Percentiles rank a stretch among this genome's conserved stretches.
These are phyloP conservation scores for Harpegnathos saltator DNA, from an alignment of 1,140 invertebrate species.

Conservation along the genomic window DNA sequence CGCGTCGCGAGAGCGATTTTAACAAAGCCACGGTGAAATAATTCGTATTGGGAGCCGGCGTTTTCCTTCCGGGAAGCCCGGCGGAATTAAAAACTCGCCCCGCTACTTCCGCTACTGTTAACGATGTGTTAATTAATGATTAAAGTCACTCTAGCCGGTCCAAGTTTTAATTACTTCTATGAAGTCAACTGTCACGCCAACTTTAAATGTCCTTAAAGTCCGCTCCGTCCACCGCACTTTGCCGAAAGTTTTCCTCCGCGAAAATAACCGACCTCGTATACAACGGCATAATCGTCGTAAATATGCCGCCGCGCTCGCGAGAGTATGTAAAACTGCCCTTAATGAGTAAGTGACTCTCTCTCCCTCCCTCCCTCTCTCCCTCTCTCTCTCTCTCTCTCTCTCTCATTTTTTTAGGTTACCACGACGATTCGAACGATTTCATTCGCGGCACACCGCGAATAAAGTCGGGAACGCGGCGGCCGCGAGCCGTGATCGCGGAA, in stretches of 20 bases:
- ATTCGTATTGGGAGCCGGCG: neutral
- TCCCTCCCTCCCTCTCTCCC: no score
- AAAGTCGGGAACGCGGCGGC: slow-evolving; percentile 4
- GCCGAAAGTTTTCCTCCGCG: slow-evolving; percentile 6
- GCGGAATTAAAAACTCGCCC: slow-evolving; percentile 62
- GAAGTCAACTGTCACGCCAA: slow-evolving; percentile 46
- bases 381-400: no score
- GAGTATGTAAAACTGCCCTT: no score
- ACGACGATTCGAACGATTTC: neutral
- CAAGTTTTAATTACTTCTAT: slow-evolving; percentile 65
- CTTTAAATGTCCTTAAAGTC: slow-evolving; percentile 50
- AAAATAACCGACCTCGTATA: slow-evolving; percentile 34
- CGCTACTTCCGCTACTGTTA: slow-evolving; percentile 11
- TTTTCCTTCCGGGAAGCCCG: neutral
- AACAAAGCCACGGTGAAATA: slow-evolving; percentile 18
- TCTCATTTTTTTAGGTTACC: no score
- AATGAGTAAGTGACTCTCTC: slow-evolving; percentile 4
- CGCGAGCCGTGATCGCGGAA: neutral
- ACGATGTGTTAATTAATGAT: slow-evolving; percentile 67
- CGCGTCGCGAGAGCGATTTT: slow-evolving; percentile 8
- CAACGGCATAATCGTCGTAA: slow-evolving; percentile 6
- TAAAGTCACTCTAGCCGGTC: slow-evolving; percentile 49
- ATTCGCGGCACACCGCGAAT: neutral
- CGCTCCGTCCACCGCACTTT: slow-evolving; percentile 1
- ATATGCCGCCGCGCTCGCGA: neutral